Base-by-base conservation (phyloP, 2,113 vertebrate genomes). In the Vulpes vulpes region DNA sequence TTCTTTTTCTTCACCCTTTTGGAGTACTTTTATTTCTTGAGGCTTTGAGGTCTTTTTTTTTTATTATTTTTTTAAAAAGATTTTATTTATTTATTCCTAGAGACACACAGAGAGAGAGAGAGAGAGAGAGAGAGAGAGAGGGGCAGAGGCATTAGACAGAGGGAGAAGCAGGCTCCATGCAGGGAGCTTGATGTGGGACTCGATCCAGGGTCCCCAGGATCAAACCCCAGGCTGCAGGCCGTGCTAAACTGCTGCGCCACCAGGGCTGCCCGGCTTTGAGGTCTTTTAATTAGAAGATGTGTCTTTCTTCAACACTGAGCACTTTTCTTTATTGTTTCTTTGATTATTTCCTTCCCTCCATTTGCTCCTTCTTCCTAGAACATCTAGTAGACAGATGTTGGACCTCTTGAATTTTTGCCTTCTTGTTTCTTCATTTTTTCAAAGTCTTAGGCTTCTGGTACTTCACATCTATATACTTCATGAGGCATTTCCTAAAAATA, bases 371-470 rank as follows among this genome's bases (percentile, higher is more conserved):
- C 38, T 79, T 88, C 88, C 15, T 95, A 71, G 78, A 88, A 74
- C 11, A 91, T 55, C 17, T 38, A 25, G 25, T 92, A 71, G 65
- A 80, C 12, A 80, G 67, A 93, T 79, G 9, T 67, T 55, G 49
- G 55, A 25, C 11, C 20, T 88, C 69, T 83, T 76, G 32, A 35
- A 78, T 5, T 49, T 79, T 57, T 91, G 53, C 22, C 6, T 89
- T 53, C 84, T 96, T 87, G 67, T 84, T 83, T 84, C 67, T 80
- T 90, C 76, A 80, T 51, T 83, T 78, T 81, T 81, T 78, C 14
- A 91, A 16, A 69, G 35, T 79, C 69, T 97, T 59, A 38, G 12
- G 53, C 55, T 95, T 92, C 64, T 10, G 25, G 27, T 80, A 62
- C 8, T 62, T 86, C 17, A 92, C 19, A 16, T 2, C 27, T 53